Conservation (phyloP, 2,797 vertebrate species). For the Scolopax rusticola region DNA sequence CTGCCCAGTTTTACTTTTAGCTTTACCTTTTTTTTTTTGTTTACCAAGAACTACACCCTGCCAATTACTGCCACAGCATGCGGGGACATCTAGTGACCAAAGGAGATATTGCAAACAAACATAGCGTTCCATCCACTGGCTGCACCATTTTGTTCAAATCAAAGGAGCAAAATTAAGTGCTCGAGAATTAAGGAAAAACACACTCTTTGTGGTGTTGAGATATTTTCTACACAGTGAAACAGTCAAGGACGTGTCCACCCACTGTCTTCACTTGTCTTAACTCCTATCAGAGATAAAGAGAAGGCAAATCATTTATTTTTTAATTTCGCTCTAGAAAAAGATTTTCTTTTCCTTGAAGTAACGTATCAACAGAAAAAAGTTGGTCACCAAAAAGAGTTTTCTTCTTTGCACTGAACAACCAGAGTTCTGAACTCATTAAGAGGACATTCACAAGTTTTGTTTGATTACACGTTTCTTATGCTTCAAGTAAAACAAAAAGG, state of each 20-base stretch:
- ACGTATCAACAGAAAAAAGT: background rate
- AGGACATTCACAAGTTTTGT: background rate
- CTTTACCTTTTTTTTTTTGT: background rate
- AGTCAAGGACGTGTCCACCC: background rate
- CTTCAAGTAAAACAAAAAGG: background rate
- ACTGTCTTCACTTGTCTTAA: background rate
- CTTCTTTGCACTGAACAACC: background rate
- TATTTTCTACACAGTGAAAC: background rate
- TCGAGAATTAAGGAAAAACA: background rate
- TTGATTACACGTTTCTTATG: background rate
- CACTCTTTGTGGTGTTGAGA: background rate
- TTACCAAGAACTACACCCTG: background rate
- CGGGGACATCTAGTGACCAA: conserved; percentile 68
- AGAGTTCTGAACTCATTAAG: background rate
- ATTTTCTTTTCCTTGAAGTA: background rate
- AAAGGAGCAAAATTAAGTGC: background rate
- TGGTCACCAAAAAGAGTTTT: background rate
- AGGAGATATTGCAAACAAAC: background rate
- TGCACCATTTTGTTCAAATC: background rate
- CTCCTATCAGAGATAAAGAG: background rate
- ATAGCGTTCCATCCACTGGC: accelerated
- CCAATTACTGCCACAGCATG: background rate
- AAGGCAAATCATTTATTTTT: background rate
- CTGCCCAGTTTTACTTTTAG: background rate
- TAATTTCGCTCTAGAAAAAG: background rate